phyloP scores from a whole-genome alignment of 2,888 invertebrate species.

The Drosophila anomelani region DNA sequence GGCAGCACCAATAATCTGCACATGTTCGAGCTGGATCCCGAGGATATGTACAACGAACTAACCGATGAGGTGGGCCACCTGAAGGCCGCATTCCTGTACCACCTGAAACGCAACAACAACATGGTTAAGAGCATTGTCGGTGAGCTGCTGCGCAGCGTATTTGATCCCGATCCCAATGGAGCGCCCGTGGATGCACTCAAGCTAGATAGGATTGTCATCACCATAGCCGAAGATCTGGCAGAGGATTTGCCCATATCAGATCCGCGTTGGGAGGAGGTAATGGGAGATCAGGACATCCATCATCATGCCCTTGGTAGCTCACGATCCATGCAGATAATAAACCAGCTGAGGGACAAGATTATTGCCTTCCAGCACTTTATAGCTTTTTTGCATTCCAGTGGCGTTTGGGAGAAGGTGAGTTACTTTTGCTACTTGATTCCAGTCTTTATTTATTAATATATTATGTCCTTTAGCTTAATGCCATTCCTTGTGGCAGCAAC shows the following conservation, averaged over 20 bases:
- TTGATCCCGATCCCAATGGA: constrained; percentile 68
- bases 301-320: constrained; percentile 88
- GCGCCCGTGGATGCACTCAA: constrained; percentile 71
- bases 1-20: constrained; percentile 87
- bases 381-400: constrained; percentile 89
- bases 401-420: constrained; percentile 88
- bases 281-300: constrained; percentile 74
- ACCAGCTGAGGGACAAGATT: constrained; percentile 95
- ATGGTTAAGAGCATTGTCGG: constrained; percentile 85
- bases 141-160: constrained; percentile 83
- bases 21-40: constrained; percentile 89
- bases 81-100: constrained; percentile 92
- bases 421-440: too few relatives aligned
- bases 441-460: background rate
- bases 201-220: constrained; percentile 86
- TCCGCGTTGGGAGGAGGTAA: constrained; percentile 87
- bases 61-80: constrained; percentile 86
- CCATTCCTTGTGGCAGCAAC: constrained; percentile 79
- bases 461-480: constrained; percentile 70
- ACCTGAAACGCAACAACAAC: constrained; percentile 87
- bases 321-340: constrained; percentile 92
- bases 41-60: constrained; percentile 87
- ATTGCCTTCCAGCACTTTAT: constrained; percentile 91
- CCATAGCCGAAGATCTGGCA: constrained; percentile 91
- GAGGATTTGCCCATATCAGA: constrained; percentile 96